Conservation (phyloP, 2,797 vertebrate genomes). For the Myripristis murdjan region DNA sequence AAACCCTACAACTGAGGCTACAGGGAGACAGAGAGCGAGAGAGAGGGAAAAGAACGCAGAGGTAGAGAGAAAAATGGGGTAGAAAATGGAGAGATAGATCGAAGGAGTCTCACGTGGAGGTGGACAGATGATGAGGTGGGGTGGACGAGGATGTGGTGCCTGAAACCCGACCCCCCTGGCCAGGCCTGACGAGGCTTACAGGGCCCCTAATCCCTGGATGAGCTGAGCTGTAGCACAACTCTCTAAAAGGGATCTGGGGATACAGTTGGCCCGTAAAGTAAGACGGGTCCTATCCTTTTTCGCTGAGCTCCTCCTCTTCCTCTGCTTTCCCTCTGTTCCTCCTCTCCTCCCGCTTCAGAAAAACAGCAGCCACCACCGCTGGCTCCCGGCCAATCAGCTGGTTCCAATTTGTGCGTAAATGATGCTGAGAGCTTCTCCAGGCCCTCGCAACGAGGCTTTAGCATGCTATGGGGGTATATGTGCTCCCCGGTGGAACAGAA, state of each 20-base stretch:
- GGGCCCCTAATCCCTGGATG: constrained; percentile 74
- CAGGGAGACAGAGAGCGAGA: neutral
- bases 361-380: constrained; percentile 54
- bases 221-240: constrained; percentile 62
- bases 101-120: constrained; percentile 67
- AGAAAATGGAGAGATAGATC: constrained; percentile 27
- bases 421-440: constrained; percentile 63
- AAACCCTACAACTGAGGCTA: constrained; percentile 49
- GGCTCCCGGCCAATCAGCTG: constrained; percentile 84
- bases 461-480: constrained; percentile 73
- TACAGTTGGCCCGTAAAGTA: constrained; percentile 54
- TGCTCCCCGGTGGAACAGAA: constrained; percentile 61
- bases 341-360: constrained; percentile 13
- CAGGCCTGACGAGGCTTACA: constrained; percentile 66
- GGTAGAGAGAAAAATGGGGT: constrained; percentile 38
- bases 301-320: neutral
- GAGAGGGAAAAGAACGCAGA: constrained; percentile 24
- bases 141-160: constrained; percentile 61
- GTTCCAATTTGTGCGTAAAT: constrained; percentile 78
- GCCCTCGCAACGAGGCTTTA: constrained; percentile 64
- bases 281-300: constrained; percentile 36
- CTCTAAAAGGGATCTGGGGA: constrained; percentile 69
- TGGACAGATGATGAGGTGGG: constrained; percentile 52
- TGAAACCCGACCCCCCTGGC: constrained; percentile 74
- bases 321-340: neutral